Percentiles rank a stretch among this genome's conserved stretches.
These are phyloP conservation scores for Microchrysa polita DNA, from an alignment of 2,888 invertebrate species.

Conservation along the genomic window DNA sequence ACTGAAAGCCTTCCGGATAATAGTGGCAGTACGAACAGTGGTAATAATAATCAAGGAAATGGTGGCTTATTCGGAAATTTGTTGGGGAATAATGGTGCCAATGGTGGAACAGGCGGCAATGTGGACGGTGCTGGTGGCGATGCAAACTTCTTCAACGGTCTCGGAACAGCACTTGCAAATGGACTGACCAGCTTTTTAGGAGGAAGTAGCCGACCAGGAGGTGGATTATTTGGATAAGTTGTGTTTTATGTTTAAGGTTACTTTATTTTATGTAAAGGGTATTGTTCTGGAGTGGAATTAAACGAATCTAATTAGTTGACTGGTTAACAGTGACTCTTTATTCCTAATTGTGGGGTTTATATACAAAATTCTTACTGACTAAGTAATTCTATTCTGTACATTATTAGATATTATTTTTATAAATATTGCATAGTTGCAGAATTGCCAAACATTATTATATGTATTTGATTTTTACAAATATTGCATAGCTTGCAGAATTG, in stretches of 20 bases:
- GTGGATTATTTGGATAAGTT: conserved; percentile 28
- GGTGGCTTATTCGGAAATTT: conserved; percentile 12
- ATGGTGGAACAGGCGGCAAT: neutral
- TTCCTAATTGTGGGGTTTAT: no score
- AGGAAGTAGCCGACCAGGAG: conserved; percentile 17
- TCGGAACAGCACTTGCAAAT: conserved; percentile 35
- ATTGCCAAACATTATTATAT: no score
- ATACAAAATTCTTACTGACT: no score
- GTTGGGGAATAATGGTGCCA: conserved; percentile 5
- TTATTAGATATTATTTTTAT: no score
- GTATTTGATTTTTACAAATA: no score
- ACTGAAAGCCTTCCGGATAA: neutral
- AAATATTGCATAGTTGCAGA: no score
- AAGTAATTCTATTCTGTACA: no score
- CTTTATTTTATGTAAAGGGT: no score
- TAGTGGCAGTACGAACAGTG: neutral
- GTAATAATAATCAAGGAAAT: neutral
- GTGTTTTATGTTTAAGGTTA: conserved; percentile 38
- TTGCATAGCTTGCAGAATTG: no score
- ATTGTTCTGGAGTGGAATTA: no score
- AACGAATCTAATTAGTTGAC: no score
- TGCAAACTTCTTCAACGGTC: conserved; percentile 13
- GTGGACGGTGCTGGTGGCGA: neutral
- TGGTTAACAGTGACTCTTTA: no score
- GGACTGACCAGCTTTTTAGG: conserved; percentile 6